Evolutionary conservation across 2,797 vertebrate genomes (phyloP), one percentile per base, ranked within the genome.

Genomic region (Arvicola amphibius): DNA sequence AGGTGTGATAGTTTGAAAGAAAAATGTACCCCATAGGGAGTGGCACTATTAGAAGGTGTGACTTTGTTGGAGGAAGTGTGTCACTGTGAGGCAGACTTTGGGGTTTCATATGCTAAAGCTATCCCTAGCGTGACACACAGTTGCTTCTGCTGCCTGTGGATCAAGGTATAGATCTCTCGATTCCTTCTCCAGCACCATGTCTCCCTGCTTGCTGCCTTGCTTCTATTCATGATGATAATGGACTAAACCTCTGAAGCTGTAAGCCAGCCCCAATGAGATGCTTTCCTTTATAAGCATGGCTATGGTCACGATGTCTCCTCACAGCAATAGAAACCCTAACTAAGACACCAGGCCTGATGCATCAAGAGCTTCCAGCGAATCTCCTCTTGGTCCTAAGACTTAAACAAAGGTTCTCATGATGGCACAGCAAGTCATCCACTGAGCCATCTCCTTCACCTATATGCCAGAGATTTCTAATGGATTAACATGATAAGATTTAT

Each of bases 141-240:
- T 43, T 40, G 71, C 11, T 40, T 40, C 71, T 27, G 37, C 23
- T 43, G 37, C 71, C 21, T 74, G 40, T 5, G 37, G 71, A 43
- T 40, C 23, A 43, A 40, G 71, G 23, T 43, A 40, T 13, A 74
- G 37, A 13, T 11, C 71, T 40, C 21, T 43, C 23, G 9, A 21
- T 21, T 73, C 10, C 71, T 73, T 73, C 71, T 74, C 71, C 5
- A 43, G 71, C 23, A 74, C 69, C 23, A 0, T 74, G 37, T 43
- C 23, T 25, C 37, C 37, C 37, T 74, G 37, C 10, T 6, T 40
- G 21, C 71, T 25, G 37, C 37, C 71, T 6, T 74, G 71, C 21
- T 13, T 40, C 71, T 40, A 40, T 1, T 2, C 2, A 25, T 74
- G 37, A 12, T 0, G 0, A 43, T 6, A 37, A 74, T 25, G 23